Evolutionary conservation across 2,888 invertebrate species (phyloP).

Genomic region (Eutolmus rufibarbis): DNA sequence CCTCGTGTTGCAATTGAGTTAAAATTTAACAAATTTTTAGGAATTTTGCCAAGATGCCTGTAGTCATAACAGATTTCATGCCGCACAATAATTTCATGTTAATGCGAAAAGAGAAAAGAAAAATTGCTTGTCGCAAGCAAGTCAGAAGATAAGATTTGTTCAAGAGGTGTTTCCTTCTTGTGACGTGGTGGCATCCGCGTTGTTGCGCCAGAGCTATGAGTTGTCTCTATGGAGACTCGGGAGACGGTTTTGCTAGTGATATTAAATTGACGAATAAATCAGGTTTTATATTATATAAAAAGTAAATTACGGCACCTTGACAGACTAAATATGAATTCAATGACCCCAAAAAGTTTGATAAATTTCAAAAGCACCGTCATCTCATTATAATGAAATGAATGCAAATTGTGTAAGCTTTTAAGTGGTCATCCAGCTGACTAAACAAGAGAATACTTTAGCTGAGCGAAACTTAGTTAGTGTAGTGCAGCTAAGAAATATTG

Average conservation of each 20-base stretch:
- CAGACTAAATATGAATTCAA: background rate
- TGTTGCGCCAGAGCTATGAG: background rate
- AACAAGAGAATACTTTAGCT: background rate
- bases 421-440: background rate
- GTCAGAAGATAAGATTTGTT: background rate
- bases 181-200: background rate
- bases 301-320: background rate
- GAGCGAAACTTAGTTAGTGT: too few species aligned
- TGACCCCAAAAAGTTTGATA: background rate
- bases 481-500: too few species aligned
- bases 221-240: background rate
- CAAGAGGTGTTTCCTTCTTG: background rate
- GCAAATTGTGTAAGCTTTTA: background rate
- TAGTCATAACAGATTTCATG: background rate
- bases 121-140: background rate
- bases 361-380: background rate
- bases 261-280: background rate
- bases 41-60: background rate
- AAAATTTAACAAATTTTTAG: background rate
- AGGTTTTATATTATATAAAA: background rate
- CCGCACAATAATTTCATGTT: background rate
- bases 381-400: background rate
- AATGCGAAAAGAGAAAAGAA: background rate
- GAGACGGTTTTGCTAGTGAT: background rate
- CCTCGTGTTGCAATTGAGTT: background rate